Percentiles rank a stretch among this genome's conserved stretches.
Evolutionary conservation across 2,888 invertebrate genomes (phyloP).

Genomic region (Lithophane socia): DNA sequence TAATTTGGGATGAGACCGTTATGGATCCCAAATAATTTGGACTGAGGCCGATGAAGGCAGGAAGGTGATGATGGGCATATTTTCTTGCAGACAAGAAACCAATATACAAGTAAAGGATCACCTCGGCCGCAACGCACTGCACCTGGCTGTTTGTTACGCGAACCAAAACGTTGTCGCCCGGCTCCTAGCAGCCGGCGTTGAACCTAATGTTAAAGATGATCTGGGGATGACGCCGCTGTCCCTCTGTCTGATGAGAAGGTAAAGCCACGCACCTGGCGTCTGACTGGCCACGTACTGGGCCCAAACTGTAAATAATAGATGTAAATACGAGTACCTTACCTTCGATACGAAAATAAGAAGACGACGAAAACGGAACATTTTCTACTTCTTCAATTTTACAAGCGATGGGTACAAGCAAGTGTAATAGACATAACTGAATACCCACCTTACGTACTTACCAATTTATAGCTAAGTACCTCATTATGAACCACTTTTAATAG

Average conservation of each 20-base stretch:
- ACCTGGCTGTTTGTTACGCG: slow-evolving; percentile 81
- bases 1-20: not conserved
- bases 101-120: slow-evolving; percentile 79
- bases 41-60: not conserved
- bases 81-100: slow-evolving; percentile 68
- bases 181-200: slow-evolving; percentile 78
- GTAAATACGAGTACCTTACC: too few relatives aligned
- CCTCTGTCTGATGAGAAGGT: slow-evolving; percentile 84
- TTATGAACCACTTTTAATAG: too few relatives aligned
- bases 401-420: too few relatives aligned
- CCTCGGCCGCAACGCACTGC: slow-evolving; percentile 82
- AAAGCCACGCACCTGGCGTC: not conserved
- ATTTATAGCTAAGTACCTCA: too few relatives aligned
- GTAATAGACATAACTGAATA: too few relatives aligned
- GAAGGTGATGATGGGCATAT: not conserved
- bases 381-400: too few relatives aligned
- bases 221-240: slow-evolving; percentile 87
- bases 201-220: slow-evolving; percentile 80
- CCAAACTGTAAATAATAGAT: too few relatives aligned
- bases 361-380: too few relatives aligned
- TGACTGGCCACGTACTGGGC: too few relatives aligned
- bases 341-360: too few relatives aligned
- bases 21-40: not conserved
- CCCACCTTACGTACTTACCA: too few relatives aligned
- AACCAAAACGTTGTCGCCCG: slow-evolving; percentile 71